Evolutionary conservation across 2,888 invertebrate genomes (phyloP).

Genomic region (Schrankia costaestrigalis): DNA sequence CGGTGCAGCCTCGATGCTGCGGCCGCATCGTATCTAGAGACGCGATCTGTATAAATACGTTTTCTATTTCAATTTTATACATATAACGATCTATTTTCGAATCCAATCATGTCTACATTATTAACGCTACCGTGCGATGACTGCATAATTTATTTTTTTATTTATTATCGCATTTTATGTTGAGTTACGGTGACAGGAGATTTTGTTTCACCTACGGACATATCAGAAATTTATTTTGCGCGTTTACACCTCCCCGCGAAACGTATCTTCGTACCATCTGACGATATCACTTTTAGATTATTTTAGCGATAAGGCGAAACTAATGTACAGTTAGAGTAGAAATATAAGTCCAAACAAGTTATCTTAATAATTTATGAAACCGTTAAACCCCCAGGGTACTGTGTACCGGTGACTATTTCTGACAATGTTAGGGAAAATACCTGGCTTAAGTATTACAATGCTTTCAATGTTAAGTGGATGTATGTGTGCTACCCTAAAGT

Average conservation of each 20-base stretch:
- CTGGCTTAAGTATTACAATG: slow-evolving; percentile 65
- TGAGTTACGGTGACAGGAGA: slow-evolving; percentile 64
- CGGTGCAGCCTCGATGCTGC: slow-evolving; percentile 73
- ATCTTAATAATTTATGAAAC: slow-evolving; percentile 74
- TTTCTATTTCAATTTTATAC: slow-evolving; percentile 55
- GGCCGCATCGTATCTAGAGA: slow-evolving; percentile 54
- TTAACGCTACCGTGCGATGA: slow-evolving; percentile 70
- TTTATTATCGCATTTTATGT: slow-evolving; percentile 58
- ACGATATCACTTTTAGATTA: slow-evolving; percentile 79
- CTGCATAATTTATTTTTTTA: slow-evolving; percentile 54
- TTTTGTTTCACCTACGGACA: slow-evolving; percentile 59
- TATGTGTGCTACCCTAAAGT: slow-evolving; percentile 62
- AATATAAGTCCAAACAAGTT: slow-evolving; percentile 79
- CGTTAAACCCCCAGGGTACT: slow-evolving; percentile 68
- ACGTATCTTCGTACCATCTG: slow-evolving; percentile 59
- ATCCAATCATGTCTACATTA: slow-evolving; percentile 55
- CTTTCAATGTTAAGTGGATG: slow-evolving; percentile 72
- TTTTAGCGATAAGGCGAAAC: slow-evolving; percentile 82
- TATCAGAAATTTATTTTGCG: slow-evolving; percentile 70
- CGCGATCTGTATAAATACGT: slow-evolving; percentile 56
- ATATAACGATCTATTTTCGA: slow-evolving; percentile 49
- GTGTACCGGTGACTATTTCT: slow-evolving; percentile 63
- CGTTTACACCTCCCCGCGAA: slow-evolving; percentile 58
- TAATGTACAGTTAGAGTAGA: slow-evolving; percentile 82
- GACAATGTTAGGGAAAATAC: slow-evolving; percentile 62